phyloP scores from a whole-genome alignment of 1,140 invertebrate genomes.

The Bombus fervidus region DNA sequence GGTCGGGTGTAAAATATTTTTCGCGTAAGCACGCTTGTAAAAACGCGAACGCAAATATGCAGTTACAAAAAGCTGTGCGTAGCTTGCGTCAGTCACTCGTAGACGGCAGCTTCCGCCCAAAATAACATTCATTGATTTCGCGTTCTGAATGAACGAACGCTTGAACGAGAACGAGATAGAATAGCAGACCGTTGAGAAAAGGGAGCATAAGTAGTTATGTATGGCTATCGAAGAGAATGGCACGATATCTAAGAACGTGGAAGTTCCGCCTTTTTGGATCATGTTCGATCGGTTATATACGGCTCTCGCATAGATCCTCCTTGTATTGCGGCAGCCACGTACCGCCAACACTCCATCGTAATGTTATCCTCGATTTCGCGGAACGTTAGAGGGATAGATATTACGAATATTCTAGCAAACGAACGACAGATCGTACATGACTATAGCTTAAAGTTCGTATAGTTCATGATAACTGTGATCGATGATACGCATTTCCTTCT shows the following conservation, averaged over 20 bases:
- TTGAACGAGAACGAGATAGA: conserved; percentile 53
- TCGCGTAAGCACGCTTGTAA: not conserved
- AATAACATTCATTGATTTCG: conserved; percentile 75
- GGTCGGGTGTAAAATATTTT: not conserved
- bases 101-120: conserved; percentile 62
- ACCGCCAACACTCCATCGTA: conserved; percentile 54
- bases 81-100: conserved; percentile 27
- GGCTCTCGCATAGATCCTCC: not conserved
- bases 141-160: conserved; percentile 67
- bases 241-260: conserved; percentile 61
- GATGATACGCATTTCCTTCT: not conserved
- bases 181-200: conserved; percentile 32
- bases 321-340: conserved; percentile 9
- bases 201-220: conserved; percentile 47
- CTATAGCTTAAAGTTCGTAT: not conserved
- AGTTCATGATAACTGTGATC: not conserved
- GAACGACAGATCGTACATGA: conserved; percentile 15
- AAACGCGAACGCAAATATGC: not conserved
- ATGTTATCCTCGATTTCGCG: conserved; percentile 49
- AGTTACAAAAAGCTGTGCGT: not conserved
- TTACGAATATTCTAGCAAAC: conserved; percentile 49
- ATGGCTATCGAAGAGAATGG: conserved; percentile 58
- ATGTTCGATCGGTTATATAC: conserved; percentile 29
- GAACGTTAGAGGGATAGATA: conserved; percentile 54
- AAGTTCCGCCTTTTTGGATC: conserved; percentile 40